Conservation (phyloP, 2,888 invertebrate species). For the Eristalis arbustorum region DNA sequence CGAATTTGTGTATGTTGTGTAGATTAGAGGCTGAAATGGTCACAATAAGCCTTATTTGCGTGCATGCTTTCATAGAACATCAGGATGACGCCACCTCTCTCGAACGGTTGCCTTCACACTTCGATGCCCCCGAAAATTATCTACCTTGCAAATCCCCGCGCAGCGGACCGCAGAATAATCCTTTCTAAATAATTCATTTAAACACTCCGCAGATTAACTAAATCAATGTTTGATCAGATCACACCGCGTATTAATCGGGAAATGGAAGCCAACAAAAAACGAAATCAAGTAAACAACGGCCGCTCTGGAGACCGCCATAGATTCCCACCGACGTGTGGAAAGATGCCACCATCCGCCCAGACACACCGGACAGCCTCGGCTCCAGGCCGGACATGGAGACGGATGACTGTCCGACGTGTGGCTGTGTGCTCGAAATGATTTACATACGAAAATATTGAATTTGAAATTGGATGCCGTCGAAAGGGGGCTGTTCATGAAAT, state of each 20-base stretch:
- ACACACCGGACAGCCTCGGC: neutral
- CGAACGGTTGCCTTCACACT: too few species aligned
- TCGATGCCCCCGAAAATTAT: too few species aligned
- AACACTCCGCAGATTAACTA: slow-evolving; percentile 38
- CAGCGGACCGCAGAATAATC: neutral
- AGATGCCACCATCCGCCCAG: neutral
- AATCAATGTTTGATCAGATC: slow-evolving; percentile 45
- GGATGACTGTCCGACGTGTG: slow-evolving; percentile 44
- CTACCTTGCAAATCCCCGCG: too few species aligned
- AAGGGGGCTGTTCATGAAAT: slow-evolving; percentile 38
- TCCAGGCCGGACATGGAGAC: slow-evolving; percentile 10
- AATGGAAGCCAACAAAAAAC: slow-evolving; percentile 43
- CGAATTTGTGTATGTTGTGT: too few species aligned
- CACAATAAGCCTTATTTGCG: too few species aligned
- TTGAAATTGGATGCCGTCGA: slow-evolving; percentile 30
- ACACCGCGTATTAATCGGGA: slow-evolving; percentile 58
- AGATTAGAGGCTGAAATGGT: too few species aligned
- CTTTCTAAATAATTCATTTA: slow-evolving; percentile 19
- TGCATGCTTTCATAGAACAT: too few species aligned
- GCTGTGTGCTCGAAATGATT: slow-evolving; percentile 45
- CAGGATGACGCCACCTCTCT: too few species aligned
- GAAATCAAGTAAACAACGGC: neutral
- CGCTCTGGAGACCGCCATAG: neutral
- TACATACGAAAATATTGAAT: slow-evolving; percentile 68
- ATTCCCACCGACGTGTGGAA: neutral